Conservation (phyloP, 2,888 invertebrate species). For the Diloba caeruleocephala region DNA sequence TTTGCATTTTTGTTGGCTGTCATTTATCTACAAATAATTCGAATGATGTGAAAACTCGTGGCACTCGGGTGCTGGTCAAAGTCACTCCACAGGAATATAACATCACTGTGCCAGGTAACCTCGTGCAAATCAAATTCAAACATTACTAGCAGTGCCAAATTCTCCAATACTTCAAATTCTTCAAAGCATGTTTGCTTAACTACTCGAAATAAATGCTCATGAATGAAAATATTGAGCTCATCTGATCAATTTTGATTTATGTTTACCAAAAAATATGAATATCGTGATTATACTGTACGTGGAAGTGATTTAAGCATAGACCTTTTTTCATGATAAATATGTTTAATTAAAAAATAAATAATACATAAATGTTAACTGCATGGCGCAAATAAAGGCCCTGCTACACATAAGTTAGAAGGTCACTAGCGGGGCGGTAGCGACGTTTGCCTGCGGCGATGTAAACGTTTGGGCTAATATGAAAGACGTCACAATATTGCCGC, state of each 20-base stretch:
- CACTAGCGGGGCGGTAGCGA: no score
- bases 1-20: constrained; percentile 82
- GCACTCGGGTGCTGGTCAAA: constrained; percentile 59
- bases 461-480: no score
- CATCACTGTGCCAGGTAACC: constrained; percentile 51
- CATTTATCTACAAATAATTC: constrained; percentile 74
- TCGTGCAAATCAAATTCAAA: constrained; percentile 77
- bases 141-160: constrained; percentile 65
- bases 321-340: constrained; percentile 29
- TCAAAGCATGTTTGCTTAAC: constrained; percentile 62
- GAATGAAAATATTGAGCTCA: constrained; percentile 52
- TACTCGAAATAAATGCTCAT: constrained; percentile 62
- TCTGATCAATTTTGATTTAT: constrained; percentile 34
- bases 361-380: no score
- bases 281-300: constrained; percentile 66
- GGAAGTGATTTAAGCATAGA: constrained; percentile 51
- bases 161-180: constrained; percentile 44
- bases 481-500: no score
- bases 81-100: constrained; percentile 56
- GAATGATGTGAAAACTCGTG: constrained; percentile 62
- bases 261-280: constrained; percentile 85
- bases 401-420: no score
- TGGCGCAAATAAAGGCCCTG: constrained; percentile 12
- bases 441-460: no score
- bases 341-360: no score